Conservation (phyloP, 2,888 invertebrate genomes). For the Pachydiplax longipennis region DNA sequence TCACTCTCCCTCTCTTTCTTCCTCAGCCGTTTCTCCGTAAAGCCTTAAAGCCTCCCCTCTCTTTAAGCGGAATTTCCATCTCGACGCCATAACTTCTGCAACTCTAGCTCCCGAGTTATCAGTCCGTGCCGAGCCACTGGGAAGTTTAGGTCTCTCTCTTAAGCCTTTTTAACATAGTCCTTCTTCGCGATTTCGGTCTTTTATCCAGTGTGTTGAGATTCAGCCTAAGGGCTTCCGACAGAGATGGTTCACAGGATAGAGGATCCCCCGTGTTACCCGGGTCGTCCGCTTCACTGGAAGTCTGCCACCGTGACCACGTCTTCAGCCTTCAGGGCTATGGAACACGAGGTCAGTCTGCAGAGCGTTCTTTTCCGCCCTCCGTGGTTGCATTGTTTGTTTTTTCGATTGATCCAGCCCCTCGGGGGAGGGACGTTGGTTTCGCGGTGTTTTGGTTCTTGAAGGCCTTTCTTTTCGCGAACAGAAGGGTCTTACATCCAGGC, state of each 20-base stretch:
- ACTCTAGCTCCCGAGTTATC: conserved; percentile 11
- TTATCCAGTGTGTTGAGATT: no score
- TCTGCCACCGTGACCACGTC: neutral
- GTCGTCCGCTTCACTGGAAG: conserved; percentile 4
- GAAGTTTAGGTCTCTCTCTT: conserved; percentile 10
- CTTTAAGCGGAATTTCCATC: conserved; percentile 48
- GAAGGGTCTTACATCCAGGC: no score
- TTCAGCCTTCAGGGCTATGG: neutral
- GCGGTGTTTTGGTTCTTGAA: no score
- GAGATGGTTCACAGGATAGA: conserved; percentile 28
- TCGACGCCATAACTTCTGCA: conserved; percentile 46
- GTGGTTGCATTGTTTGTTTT: no score
- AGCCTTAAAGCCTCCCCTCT: neutral
- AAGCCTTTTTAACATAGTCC: neutral
- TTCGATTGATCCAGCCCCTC: no score
- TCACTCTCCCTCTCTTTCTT: conserved; percentile 45
- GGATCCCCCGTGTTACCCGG: neutral
- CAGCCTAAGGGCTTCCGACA: neutral
- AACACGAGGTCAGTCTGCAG: conserved; percentile 12
- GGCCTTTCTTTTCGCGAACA: no score
- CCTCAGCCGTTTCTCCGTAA: conserved; percentile 17
- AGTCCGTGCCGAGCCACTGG: conserved; percentile 21
- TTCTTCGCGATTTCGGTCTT: no score
- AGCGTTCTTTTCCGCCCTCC: neutral
- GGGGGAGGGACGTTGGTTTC: no score